Base-by-base conservation (phyloP, 1,140 invertebrate species). In the Oryctes rhinoceros region DNA sequence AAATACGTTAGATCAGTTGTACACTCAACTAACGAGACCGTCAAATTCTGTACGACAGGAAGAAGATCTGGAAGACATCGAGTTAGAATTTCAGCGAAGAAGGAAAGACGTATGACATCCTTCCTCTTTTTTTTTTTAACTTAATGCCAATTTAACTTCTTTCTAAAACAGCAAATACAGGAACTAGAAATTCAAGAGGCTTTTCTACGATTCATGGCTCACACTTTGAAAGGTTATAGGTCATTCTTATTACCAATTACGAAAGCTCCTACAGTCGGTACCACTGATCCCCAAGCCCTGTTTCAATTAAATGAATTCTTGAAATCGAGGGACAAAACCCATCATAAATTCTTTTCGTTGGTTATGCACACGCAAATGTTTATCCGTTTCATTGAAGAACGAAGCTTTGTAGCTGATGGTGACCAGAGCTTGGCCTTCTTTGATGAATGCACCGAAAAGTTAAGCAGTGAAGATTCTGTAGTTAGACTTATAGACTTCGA, bases 351-450 rank as follows among this genome's bases (percentile, higher is more conserved):
- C 89, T 99, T 96, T 88, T 91, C 92, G 74, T 90, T 97, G 82
- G 87, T 99, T 84, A 94, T 97, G 88, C 94, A 93, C 86, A 99
- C 98, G 0, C 98, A 99, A 89, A 98, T 98, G 94, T 99, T 99
- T 88, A 98, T 96, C 80, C 93, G 97, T 62, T 99, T 99, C 88
- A 99, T 99, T 83, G 98, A 99, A 89, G 98, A 99, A 89, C 91
- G 98, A 49, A 99, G 97, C 84, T 99, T 99, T 90, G 96, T 99
- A 0, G 98, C 97, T 13, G 97, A 99, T 85, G 97, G 97, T 87
- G 97, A 99, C 90, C 92, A 93, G 88, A 93, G 93, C 82, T 89
- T 99, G 78, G 96, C 97, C 11, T 99, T 99, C 89, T 99, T 99
- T 87, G 98, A 99, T 88, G 97, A 99, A 87, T 99, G 98, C 86